Evolutionary conservation across 2,113 vertebrate species (phyloP), one percentile per base, ranked within the genome.

Genomic region (Suncus etruscus): DNA sequence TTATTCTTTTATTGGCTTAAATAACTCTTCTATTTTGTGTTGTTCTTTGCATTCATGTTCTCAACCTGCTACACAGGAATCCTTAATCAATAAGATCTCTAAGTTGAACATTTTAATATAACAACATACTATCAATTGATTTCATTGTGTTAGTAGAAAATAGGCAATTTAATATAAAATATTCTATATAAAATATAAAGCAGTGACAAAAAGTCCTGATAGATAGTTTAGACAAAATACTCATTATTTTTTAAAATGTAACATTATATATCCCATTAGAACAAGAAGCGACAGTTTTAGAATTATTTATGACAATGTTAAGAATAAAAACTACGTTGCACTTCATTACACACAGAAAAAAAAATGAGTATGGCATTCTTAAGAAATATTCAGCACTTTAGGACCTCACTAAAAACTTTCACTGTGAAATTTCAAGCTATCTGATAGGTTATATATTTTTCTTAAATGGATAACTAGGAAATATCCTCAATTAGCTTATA

Each of bases 371-470:
- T 9, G 65, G 27, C 27, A 66, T 66, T 66, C 65, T 66, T 65
- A 29, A 15, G 25, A 48, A 7, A 32, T 8, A 47, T 80, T 89
- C 22, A 32, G 84, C 22, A 80, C 54, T 32, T 12, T 22, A 11
- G 48, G 20, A 70, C 79, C 74, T 68, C 75, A 80, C 18, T 39
- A 80, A 16, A 31, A 80, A 85, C 10, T 39, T 39, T 85, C 18
- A 74, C 61, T 50, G 80, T 48, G 32, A 86, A 90, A 68, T 86
- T 61, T 58, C 65, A 61, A 69, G 68, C 24, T 48, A 69, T 75
- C 31, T 50, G 69, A 50, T 79, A 25, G 2, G 11, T 72, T 86
- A 45, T 9, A 6, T 63, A 29, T 74, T 86, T 93, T 78, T 61
- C 58, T 48, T 54, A 25, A 58, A 12, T 47, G 50, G 83, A 70